Evolutionary conservation across 2,113 vertebrate genomes (phyloP), one percentile per base, ranked within the genome.

Genomic region (Bujurquina vittata): DNA sequence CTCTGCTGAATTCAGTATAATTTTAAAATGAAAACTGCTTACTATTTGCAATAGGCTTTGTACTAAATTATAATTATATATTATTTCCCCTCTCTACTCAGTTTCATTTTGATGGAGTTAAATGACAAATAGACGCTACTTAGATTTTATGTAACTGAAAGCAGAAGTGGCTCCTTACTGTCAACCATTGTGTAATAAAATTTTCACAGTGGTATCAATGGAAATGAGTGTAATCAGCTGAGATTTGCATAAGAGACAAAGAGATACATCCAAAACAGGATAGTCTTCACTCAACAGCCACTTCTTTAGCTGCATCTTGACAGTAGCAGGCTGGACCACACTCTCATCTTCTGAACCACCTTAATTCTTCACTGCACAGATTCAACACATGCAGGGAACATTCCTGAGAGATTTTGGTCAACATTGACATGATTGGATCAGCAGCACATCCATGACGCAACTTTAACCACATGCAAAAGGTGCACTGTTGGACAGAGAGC

Each of bases 251-350:
- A 49, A 29, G 63, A 67, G 1, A 1, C 15, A 49, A 67, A 49
- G 15, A 67, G 22, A 67, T 1, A 46, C 40, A 46, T 8, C 37
- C 22, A 26, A 67, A 46, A 15, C 26, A 46, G 40, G 46, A 26
- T 46, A 67, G 22, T 65, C 37, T 65, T 7, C n/a, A 65, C 23
- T 5, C n/a, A 43, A 65, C 6, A 40, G 2, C 40, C n/a, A 17
- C 62, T 15, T 65, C 62, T 23, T 65, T 23, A 43, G 35, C 35
- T 3, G 37, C 62, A 23, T 37, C 1, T 65, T 65, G 43, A n/a
- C 5, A 43, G 37, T 26, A 0, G 12, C 23, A 1, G n/a, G 15
- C 23, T 65, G 37, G 12, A 43, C 37, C 37, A n/a, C 62, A n/a
- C 6, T 43, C 2, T 23, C 43, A 14, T 7, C 62, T 65, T 43